Evolutionary conservation across 1,140 invertebrate species (phyloP), one percentile per base, ranked within the genome.

Genomic region (Drosophila teissieri): DNA sequence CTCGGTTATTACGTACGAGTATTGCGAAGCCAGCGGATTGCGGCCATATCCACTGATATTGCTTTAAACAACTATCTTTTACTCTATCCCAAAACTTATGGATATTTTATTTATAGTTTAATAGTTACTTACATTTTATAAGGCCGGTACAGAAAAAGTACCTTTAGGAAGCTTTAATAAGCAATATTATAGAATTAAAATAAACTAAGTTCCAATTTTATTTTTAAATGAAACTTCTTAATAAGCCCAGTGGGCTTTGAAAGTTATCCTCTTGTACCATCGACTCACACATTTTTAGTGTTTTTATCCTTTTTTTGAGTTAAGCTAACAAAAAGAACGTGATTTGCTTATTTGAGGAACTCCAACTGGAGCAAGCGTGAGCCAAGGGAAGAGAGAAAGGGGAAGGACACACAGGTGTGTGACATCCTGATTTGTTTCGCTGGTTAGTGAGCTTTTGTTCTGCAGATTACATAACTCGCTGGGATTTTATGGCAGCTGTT

Each of bases 281-380:
- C 67, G 61, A 77, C 62, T 73, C 72, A 68, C 73, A 78, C 27
- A 48, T 79, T 89, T 83, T 57, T 39, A 42, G 63, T 42, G 56
- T 76, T 53, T 44, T 45, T 34, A 45, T 51, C 40, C 76, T 86
- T 75, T 44, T 27, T 37, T 61, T 70, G 58, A 78, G 78, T 72
- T 69, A 42, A 64, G 78, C 51, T 69, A 56, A 65, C 76, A 58
- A 55, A 77, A 78, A 81, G 82, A 67, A 82, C 82, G 82, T 88
- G 74, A 88, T 88, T 67, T 78, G 82, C 78, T 82, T 85, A 53
- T 82, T 74, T 49, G 51, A 86, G 61, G 49, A 74, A 61, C 57
- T 77, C 44, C 44, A 68, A 42, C 37, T 68, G 15, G 17, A 36
- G 11, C 27, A 34, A 36, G 44, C 17, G 11, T 36, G 11, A 31